Evolutionary conservation across 2,888 invertebrate genomes (phyloP), one percentile per base, ranked within the genome.

Genomic region (Dolichopus griseipennis): DNA sequence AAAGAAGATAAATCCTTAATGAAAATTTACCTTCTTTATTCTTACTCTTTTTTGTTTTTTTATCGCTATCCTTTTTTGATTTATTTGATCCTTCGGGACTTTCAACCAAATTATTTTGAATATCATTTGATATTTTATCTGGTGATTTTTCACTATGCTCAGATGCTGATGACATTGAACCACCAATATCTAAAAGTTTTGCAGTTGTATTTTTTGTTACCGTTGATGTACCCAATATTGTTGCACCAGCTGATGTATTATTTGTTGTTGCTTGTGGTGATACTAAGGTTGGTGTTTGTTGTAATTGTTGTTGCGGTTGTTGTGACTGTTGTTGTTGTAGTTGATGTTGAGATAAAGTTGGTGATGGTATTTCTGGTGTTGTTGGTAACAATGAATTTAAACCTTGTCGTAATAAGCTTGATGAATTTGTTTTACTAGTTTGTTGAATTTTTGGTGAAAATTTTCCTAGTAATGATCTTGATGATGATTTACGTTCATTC

Each of bases 41-140:
- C 79, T 80, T 80, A 79, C 79, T 81, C 80, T 80, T 80, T 80
- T 81, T 80, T 69, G 78, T 78, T 79, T 80, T 80, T 76, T 80
- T 80, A 75, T 80, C 80, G 65, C 76, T 78, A 78, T 82, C 82
- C 81, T 82, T 81, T 76, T 81, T 83, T 34, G 83, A 82, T 76
- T 81, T 83, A 74, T 80, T 81, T 12, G 84, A 84, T 69, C 83
- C 83, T 68, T 82, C 81, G 64, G 84, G 84, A 76, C 84, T 85
- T 74, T 83, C 83, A 74, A 83, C 83, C 75, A 68, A 70, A 1
- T 71, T 72, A 68, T 77, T 76, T 6, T 76, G 76, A 33, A 74
- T 75, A 68, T 79, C 79, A n/a, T 70, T 70, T 3, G 76, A 66
- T 18, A 69, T 70, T 78, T 85, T 85, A 68, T 83, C 83, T 67